Evolutionary conservation across 2,113 vertebrate species (phyloP).

Genomic region (Thryonomys swinderianus): DNA sequence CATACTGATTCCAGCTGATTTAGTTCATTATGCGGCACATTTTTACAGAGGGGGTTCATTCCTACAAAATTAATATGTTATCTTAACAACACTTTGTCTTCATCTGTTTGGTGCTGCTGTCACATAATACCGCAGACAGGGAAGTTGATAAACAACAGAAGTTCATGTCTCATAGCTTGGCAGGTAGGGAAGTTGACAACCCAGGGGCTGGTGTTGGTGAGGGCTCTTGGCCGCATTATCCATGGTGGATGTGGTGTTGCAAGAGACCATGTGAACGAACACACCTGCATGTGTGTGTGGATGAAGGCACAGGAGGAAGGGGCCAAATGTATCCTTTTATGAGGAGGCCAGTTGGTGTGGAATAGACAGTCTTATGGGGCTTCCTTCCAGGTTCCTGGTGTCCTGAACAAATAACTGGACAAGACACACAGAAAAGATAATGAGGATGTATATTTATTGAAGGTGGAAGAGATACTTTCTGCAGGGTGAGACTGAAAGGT

Average conservation of each 20-base stretch:
- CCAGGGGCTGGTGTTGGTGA: background rate
- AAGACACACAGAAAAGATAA: background rate
- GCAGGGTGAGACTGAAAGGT: background rate
- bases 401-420: background rate
- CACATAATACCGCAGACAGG: background rate
- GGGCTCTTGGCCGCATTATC: background rate
- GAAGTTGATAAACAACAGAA: background rate
- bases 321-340: background rate
- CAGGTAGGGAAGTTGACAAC: background rate
- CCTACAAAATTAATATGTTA: background rate
- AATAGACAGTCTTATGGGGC: background rate
- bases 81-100: background rate
- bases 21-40: constrained; percentile 1
- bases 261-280: background rate
- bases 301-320: background rate
- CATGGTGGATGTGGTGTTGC: background rate
- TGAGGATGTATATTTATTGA: background rate
- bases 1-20: constrained; percentile 44
- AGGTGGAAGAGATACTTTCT: background rate
- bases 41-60: constrained; percentile 2
- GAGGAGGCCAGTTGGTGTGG: background rate
- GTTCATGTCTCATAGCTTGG: background rate
- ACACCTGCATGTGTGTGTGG: background rate
- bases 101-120: background rate
- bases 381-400: background rate